phyloP scores from a whole-genome alignment of 2,888 invertebrate species.

The Netelia virgata region DNA sequence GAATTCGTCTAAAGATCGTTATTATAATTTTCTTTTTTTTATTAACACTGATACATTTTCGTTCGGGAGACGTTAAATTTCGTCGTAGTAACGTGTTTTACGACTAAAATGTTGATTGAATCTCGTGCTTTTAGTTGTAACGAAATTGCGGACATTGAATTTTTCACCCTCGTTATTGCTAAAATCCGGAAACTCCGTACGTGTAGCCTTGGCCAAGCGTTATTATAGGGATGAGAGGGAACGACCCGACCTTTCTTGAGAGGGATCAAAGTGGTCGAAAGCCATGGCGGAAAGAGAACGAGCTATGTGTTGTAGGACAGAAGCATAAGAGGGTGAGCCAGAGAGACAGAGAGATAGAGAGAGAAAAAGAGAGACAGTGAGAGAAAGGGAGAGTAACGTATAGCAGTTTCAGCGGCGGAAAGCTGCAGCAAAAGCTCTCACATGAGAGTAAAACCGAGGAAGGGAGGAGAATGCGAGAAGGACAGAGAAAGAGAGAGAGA shows the following conservation, averaged over 20 bases:
- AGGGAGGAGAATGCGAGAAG: constrained; percentile 33
- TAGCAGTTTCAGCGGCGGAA: background rate
- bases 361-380: constrained; percentile 13
- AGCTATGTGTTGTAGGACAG: background rate
- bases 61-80: background rate
- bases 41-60: too few relatives aligned
- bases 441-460: background rate
- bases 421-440: background rate
- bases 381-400: constrained; percentile 22
- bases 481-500: constrained; percentile 18
- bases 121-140: constrained; percentile 36
- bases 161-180: constrained; percentile 43
- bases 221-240: constrained; percentile 62
- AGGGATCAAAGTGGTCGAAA: constrained; percentile 64
- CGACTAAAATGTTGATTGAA: constrained; percentile 8
- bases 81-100: background rate
- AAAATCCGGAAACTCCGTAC: constrained; percentile 40
- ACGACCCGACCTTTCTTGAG: constrained; percentile 66
- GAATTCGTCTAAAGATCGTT: too few relatives aligned
- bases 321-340: constrained; percentile 33
- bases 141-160: constrained; percentile 49
- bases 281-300: background rate
- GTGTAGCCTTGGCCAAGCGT: constrained; percentile 16
- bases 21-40: too few relatives aligned
- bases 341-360: background rate